Conservation (phyloP, 2,888 invertebrate genomes). For the Epinotia ramella region DNA sequence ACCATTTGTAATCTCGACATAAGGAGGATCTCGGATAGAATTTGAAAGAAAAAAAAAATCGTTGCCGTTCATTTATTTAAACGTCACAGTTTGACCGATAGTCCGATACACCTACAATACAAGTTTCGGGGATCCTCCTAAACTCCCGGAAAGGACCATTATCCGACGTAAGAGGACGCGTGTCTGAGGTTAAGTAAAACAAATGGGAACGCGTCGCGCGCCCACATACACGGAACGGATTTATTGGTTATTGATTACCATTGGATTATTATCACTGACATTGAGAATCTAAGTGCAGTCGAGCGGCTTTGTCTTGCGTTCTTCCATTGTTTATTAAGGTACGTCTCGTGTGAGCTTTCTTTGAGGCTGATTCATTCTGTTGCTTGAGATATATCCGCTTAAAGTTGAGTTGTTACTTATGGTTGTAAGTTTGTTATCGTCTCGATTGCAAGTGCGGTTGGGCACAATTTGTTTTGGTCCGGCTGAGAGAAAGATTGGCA, state of each 20-base stretch:
- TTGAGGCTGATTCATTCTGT: slow-evolving; percentile 40
- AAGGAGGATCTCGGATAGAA: not conserved
- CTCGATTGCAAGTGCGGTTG: slow-evolving; percentile 1
- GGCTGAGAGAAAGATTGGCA: slow-evolving; percentile 2
- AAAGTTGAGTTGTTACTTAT: slow-evolving; percentile 3
- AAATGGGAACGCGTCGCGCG: slow-evolving; percentile 69
- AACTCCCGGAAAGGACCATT: slow-evolving; percentile 65
- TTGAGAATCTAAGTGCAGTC: slow-evolving; percentile 45
- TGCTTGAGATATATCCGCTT: slow-evolving; percentile 23
- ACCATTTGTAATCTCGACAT: too few relatives aligned
- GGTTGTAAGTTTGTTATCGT: slow-evolving; percentile 22
- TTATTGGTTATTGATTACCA: slow-evolving; percentile 67
- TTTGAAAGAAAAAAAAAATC: too few relatives aligned
- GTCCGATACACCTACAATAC: slow-evolving; percentile 40
- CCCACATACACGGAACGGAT: slow-evolving; percentile 66
- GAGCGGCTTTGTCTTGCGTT: slow-evolving; percentile 40
- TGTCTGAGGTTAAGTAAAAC: slow-evolving; percentile 72
- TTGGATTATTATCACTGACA: slow-evolving; percentile 57
- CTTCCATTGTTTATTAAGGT: slow-evolving; percentile 38
- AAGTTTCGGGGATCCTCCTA: slow-evolving; percentile 21
- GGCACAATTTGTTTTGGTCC: not conserved
- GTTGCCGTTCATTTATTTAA: not conserved
- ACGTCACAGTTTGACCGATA: not conserved
- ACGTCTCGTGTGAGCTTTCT: slow-evolving; percentile 38
- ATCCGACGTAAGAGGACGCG: slow-evolving; percentile 56